Base-by-base conservation (phyloP, 2,888 invertebrate species). In the Antitype chi region DNA sequence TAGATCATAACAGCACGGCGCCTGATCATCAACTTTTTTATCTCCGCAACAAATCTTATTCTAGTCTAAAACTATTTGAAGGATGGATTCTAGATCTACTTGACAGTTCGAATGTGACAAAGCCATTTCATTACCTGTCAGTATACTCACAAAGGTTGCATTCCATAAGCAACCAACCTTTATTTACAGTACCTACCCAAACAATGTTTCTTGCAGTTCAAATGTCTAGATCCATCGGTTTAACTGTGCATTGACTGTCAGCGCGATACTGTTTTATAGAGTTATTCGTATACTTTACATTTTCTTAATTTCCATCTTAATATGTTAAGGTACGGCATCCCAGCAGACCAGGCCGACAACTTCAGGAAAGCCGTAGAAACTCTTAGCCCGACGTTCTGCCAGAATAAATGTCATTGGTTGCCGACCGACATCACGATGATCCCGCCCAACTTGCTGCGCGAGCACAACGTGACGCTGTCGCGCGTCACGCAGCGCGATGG, bases 401-500 rank as follows among this genome's bases (percentile, higher is more conserved):
- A 98, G 90, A 98, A 98, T 88, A 98, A 98, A 91, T 97, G 97
- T 0, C 97, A 99, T 49, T 99, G 99, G 99, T 96, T 99, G 75
- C 98, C 99, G 0, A 98, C 99, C 0, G 99, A 99, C 92, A 98
- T 99, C 11, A 98, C 98, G 0, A 99, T 99, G 99, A 98, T 99
- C 13, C 99, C 99, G 7, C 99, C 99, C 0, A 97, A 97, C 72
- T 95, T 98, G 87, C 97, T 99, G 52, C 97, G 97, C 0, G 97
- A 98, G 85, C 97, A 98, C 70, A 98, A 98, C 1, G 98, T 99
- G 1, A 97, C 98, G 0, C 94, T 99, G 47, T 98, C 98, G 73
- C 97, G 98, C 20, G 97, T 98, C 5, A 98, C 98, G 7, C 99
- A 99, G 93, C 97, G 98, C 78, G 98, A 98, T 0, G 98, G 99